Base-by-base conservation (phyloP, 2,113 vertebrate species). In the Phylloscopus trochiloides region DNA sequence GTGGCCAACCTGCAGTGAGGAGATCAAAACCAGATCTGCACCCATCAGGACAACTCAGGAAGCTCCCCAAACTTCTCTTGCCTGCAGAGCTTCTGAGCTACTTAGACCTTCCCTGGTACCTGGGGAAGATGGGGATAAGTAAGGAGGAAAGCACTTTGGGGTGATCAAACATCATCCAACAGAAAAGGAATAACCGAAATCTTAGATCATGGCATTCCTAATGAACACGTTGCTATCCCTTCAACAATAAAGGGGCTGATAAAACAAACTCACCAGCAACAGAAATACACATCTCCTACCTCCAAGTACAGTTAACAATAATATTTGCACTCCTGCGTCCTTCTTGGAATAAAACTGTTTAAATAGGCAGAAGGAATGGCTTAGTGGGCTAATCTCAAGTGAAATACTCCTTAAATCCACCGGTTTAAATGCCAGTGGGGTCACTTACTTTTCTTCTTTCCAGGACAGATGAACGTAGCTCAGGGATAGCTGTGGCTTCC, bases 231-330 rank as follows among this genome's bases (percentile, higher is more conserved):
- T 59, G 61, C 42, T 14, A 25, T 19, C 32, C 67, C 50, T 76
- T 66, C 47, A 59, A 65, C 75, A 68, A 52, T 28, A 20, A 86
- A 94, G 52, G 18, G 19, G 43, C 28, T 71, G n/a, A 74, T 83
- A 86, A 94, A 91, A 90, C 86, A 88, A 91, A 82, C 74, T 85
- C 73, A 5, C 7, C 72, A 40, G 86, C 1, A 0, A 74, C 7
- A 74, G 88, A 93, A 95, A 88, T 79, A 91, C 40, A 85, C 81
- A 73, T 86, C 67, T 63, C 81, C 72, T 74, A 95, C 85, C 79
- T 93, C 74, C 61, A 76, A 92, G 78, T 67, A 77, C 71, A 55
- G 28, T 43, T 90, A 96, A 88, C 85, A 94, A 94, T 94, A 95
- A 93, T 93, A 96, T 94, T 96, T 93, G 92, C 51, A 28, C 90